Evolutionary conservation across 2,113 vertebrate genomes (phyloP), one percentile per base, ranked within the genome.

Genomic region (Hippocampus guttulatus): DNA sequence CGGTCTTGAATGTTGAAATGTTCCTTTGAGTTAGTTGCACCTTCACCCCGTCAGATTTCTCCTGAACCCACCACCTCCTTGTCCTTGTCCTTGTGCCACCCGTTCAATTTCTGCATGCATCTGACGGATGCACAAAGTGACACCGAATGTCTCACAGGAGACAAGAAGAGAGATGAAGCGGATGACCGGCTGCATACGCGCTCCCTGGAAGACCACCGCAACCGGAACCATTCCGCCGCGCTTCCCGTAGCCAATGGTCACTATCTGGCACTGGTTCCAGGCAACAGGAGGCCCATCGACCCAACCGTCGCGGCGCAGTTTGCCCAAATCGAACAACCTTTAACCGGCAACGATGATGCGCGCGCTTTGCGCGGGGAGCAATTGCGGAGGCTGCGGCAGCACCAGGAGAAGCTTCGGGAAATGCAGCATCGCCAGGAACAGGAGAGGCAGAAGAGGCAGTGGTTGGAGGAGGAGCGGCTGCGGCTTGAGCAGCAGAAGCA

Each of bases 131-230:
- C 85, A 78, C 83, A 82, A 83, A 89, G 91, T 91, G 90, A 89
- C 86, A 77, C 88, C 88, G 76, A 89, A 87, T 93, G 89, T 92
- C 87, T 88, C 83, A 84, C 91, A 93, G 92, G 89, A 85, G 79
- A 89, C 72, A 62, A 61, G 76, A 88, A 86, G 75, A 85, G 18
- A 38, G 18, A 55, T 18, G 80, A 74, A 55, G 71, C 1, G 43
- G 85, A 74, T 1, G 77, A 79, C 51, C 18, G 70, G 64, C 62
- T 57, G 67, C 81, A 70, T 71, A 69, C 63, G 5, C 38, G 45
- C 77, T 83, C 68, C 4, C 74, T 51, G 65, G 85, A 88, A 70
- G 79, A 89, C 82, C 74, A 87, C 75, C 49, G 80, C 51, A 91
- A 89, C 77, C 87, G 85, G 77, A 90, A 89, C 76, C 79, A 83